Evolutionary conservation across 2,113 vertebrate genomes (phyloP).

Genomic region (Eclectus roratus): DNA sequence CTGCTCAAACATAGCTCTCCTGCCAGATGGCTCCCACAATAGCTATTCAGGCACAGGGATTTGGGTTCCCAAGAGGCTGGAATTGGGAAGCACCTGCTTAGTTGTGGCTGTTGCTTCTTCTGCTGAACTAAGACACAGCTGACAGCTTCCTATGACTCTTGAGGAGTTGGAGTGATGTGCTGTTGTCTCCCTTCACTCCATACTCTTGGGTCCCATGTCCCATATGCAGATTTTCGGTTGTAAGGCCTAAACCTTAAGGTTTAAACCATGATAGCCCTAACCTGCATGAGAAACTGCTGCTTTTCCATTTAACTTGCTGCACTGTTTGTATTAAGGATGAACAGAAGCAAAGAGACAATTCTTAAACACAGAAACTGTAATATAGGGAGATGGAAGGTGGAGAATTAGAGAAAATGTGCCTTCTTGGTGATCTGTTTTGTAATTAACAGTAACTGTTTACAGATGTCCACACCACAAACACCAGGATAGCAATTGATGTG

Average conservation of each 20-base stretch:
- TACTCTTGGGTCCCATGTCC: background rate
- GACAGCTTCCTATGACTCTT: background rate
- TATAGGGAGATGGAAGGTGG: background rate
- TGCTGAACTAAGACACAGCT: background rate
- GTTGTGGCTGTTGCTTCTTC: background rate
- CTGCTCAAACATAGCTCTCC: background rate
- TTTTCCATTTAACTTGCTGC: background rate
- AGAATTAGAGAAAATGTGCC: background rate
- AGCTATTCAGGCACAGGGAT: background rate
- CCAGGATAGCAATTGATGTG: background rate
- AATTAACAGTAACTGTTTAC: background rate
- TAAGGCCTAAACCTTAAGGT: background rate
- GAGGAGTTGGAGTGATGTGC: background rate
- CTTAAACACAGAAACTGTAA: background rate
- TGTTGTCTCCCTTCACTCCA: background rate
- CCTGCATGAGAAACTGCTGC: background rate
- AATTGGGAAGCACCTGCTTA: background rate
- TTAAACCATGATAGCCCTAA: background rate
- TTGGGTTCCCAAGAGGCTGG: rapidly evolving
- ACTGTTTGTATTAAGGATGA: background rate
- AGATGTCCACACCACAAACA: background rate
- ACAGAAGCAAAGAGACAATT: background rate
- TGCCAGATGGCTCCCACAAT: background rate
- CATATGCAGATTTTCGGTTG: background rate
- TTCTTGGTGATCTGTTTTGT: background rate